Evolutionary conservation across 2,888 invertebrate species (phyloP).

Genomic region (Oscheius onirici): DNA sequence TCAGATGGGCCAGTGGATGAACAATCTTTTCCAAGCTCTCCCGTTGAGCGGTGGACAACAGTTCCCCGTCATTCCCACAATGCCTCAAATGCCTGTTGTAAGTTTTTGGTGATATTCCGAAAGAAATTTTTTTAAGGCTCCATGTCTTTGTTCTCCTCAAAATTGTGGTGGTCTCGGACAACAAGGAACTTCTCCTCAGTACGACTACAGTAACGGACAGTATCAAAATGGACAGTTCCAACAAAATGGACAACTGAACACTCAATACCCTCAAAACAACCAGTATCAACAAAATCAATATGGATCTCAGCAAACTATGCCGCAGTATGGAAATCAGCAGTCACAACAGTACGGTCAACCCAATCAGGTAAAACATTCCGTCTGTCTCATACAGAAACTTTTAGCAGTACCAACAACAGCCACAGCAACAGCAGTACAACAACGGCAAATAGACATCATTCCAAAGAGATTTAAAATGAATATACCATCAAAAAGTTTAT

Average conservation of each 20-base stretch:
- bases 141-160: slow-evolving; percentile 50
- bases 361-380: neutral
- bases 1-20: slow-evolving; percentile 52
- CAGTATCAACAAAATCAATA: slow-evolving; percentile 12
- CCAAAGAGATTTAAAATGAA: slow-evolving; percentile 11
- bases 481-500: slow-evolving; percentile 4
- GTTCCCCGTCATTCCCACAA: slow-evolving; percentile 48
- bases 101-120: slow-evolving; percentile 7
- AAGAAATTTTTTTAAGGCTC: slow-evolving; percentile 52
- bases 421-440: slow-evolving; percentile 22
- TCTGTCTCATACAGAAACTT: neutral
- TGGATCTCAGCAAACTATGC: slow-evolving; percentile 9
- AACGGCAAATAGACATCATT: slow-evolving; percentile 16
- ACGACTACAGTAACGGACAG: slow-evolving; percentile 14
- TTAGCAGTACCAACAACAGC: slow-evolving; percentile 24
- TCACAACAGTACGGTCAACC: slow-evolving; percentile 15
- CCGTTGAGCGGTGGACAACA: slow-evolving; percentile 38
- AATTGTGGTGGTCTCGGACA: slow-evolving; percentile 35
- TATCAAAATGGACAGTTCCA: slow-evolving; percentile 24
- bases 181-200: slow-evolving; percentile 20
- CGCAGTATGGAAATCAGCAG: slow-evolving; percentile 23
- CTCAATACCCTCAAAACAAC: neutral
- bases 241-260: slow-evolving; percentile 12
- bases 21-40: slow-evolving; percentile 46
- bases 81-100: slow-evolving; percentile 52